These are phyloP conservation scores for Zaprionus davidi DNA, from an alignment of 1,140 invertebrate species.

Conservation along the genomic window DNA sequence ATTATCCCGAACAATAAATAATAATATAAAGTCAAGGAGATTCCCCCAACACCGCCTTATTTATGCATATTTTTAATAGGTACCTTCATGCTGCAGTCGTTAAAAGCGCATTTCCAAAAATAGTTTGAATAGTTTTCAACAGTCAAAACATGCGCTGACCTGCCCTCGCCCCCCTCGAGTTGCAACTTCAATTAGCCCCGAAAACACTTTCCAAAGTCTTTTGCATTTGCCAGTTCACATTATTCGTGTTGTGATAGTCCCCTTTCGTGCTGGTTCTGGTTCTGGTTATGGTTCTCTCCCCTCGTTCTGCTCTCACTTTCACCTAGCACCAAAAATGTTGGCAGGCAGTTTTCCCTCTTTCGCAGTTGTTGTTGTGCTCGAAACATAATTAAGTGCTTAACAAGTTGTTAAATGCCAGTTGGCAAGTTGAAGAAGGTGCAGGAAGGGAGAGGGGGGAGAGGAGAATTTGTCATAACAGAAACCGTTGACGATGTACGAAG, in stretches of 20 bases:
- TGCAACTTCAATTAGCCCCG: conserved; percentile 72
- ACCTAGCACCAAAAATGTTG: conserved; percentile 32
- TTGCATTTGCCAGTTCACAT: conserved; percentile 72
- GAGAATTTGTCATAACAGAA: conserved; percentile 67
- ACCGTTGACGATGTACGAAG: conserved; percentile 73
- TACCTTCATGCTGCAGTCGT: neutral
- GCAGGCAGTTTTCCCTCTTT: conserved; percentile 17
- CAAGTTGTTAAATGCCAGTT: conserved; percentile 68
- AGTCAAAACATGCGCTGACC: conserved; percentile 24
- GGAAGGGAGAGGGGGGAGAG: neutral
- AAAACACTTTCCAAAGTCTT: conserved; percentile 77
- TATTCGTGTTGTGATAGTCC: conserved; percentile 77
- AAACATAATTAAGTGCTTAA: conserved; percentile 81
- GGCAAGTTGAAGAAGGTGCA: neutral
- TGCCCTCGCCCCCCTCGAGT: neutral
- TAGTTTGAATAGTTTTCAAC: conserved; percentile 1
- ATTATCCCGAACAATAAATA: neutral
- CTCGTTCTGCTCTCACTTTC: conserved; percentile 42
- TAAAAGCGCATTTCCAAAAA: conserved; percentile 3
- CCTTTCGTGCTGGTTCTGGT: conserved; percentile 42
- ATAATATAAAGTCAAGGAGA: neutral
- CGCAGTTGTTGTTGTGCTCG: conserved; percentile 58
- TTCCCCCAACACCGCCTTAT: neutral
- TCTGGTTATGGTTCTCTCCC: conserved; percentile 13
- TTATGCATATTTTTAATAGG: neutral